A percentile compares a stretch with the other conserved stretches of the same genome.
Conservation (phyloP, 2,888 invertebrate species). For the Notodromas monacha region DNA sequence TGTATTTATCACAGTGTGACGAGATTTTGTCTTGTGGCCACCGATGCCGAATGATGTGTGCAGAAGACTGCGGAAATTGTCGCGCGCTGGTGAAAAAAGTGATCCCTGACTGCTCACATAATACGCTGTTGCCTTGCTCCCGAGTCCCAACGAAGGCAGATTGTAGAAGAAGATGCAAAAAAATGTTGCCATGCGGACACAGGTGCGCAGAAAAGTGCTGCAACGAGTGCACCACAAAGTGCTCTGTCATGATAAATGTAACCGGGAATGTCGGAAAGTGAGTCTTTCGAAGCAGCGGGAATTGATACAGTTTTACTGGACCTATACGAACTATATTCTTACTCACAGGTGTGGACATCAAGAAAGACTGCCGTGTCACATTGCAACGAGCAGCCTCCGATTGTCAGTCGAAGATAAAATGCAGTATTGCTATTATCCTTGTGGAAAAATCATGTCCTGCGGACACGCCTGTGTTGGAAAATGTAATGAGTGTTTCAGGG, state of each 20-base stretch:
- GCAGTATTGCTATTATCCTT: too few relatives aligned
- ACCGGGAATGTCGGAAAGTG: too few relatives aligned
- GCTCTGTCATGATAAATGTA: too few relatives aligned
- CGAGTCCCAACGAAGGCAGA: constrained; percentile 8
- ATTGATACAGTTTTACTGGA: too few relatives aligned
- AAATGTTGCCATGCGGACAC: constrained; percentile 11
- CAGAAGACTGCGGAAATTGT: constrained; percentile 19
- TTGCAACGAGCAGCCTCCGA: too few relatives aligned
- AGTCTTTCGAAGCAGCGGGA: too few relatives aligned
- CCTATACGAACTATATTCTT: too few relatives aligned
- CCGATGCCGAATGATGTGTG: constrained; percentile 21
- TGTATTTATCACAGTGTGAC: too few relatives aligned
- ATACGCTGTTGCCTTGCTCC: constrained; percentile 18
- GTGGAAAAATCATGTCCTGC: too few relatives aligned
- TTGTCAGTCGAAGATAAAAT: too few relatives aligned
- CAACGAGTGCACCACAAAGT: constrained; percentile 7
- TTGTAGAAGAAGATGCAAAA: constrained; percentile 14
- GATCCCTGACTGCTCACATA: constrained; percentile 21
- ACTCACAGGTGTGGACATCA: too few relatives aligned
- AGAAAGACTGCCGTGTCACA: too few relatives aligned
- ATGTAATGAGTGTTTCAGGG: constrained; percentile 12
- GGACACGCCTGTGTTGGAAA: constrained; percentile 11
- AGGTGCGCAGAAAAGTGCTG: constrained; percentile 9
- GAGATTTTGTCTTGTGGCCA: constrained; percentile 23
- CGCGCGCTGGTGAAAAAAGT: constrained; percentile 15